Evolutionary conservation across 2,113 vertebrate genomes (phyloP), one percentile per base, ranked within the genome.

Genomic region (Plecotus auritus): DNA sequence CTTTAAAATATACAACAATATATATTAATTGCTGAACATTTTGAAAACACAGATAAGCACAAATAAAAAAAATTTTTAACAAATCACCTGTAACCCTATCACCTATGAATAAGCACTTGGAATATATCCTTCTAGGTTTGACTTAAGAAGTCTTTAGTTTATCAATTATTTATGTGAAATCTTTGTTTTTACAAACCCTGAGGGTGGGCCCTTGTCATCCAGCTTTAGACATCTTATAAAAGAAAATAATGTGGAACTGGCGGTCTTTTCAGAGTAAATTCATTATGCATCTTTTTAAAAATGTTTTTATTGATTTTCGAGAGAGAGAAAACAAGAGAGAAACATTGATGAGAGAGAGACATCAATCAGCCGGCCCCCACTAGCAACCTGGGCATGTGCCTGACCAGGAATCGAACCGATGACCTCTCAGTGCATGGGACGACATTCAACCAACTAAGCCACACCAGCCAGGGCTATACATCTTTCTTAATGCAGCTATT

Each of bases 401-500:
- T 23, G 23, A 61, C 59, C 56, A 61, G 23, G 59, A 61, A 61
- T 61, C 10, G 23, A 61, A 61, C 26, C 26, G 26, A 61, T 26
- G 59, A 61, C 59, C 59, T 61, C 59, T 61, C 59, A 61, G 59
- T 61, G 59, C 23, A 61, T 61, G 23, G 4, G 59, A 61, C 23
- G 59, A 28, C 59, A 61, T 26, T 61, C 59, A 61, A 61, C 59
- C 59, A 61, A 61, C 59, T 61, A 26, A 61, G 23, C 59, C 59
- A 61, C 59, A 61, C 23, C 56, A 61, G 59, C 59, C 59, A 61
- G 59, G 26, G 59, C 59, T 94, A 95, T n/a, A 12, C 5, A 84
- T 64, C 67, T 80, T 95, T 90, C 73, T 83, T 88, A 90, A 92
- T 85, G 78, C 5, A 90, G 42, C 78, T 95, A 90, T 95, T 97